phyloP scores from a whole-genome alignment of 2,113 vertebrate genomes.

The Progne subis region DNA sequence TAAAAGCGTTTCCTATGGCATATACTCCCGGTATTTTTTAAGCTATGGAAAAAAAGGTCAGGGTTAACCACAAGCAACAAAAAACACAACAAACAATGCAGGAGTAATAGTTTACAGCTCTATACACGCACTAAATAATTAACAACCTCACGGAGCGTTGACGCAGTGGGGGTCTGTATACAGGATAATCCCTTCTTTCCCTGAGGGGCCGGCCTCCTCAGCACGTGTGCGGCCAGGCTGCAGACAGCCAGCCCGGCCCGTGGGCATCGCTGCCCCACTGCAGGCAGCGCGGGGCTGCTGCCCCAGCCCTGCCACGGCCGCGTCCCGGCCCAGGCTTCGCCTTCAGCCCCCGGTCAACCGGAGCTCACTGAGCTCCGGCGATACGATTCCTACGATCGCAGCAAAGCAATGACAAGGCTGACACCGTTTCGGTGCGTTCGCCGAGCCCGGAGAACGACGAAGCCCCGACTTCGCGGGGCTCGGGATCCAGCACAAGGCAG shows the following conservation, averaged over 20 bases:
- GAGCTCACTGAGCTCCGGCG: not conserved
- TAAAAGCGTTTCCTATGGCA: not conserved
- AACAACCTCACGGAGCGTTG: accelerated
- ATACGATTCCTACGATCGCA: accelerated
- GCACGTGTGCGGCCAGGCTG: not conserved
- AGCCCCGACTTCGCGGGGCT: not conserved
- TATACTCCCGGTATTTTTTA: not conserved
- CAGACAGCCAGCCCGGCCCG: accelerated
- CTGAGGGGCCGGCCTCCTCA: not conserved
- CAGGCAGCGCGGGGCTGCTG: not conserved
- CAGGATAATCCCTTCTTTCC: not conserved
- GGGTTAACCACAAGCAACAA: not conserved
- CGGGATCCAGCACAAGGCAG: not conserved
- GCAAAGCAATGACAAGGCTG: not conserved
- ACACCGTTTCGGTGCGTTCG: not conserved
- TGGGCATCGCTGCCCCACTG: not conserved
- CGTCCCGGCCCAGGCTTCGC: not conserved
- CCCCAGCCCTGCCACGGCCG: not conserved
- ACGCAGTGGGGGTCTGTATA: accelerated
- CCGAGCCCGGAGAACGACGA: not conserved
- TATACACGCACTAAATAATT: accelerated
- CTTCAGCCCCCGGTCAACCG: not conserved
- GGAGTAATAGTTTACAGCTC: not conserved
- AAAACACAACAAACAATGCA: not conserved
- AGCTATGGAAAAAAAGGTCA: not conserved